These are phyloP conservation scores for Thereva unica DNA, from an alignment of 2,888 invertebrate species.

Conservation along the genomic window DNA sequence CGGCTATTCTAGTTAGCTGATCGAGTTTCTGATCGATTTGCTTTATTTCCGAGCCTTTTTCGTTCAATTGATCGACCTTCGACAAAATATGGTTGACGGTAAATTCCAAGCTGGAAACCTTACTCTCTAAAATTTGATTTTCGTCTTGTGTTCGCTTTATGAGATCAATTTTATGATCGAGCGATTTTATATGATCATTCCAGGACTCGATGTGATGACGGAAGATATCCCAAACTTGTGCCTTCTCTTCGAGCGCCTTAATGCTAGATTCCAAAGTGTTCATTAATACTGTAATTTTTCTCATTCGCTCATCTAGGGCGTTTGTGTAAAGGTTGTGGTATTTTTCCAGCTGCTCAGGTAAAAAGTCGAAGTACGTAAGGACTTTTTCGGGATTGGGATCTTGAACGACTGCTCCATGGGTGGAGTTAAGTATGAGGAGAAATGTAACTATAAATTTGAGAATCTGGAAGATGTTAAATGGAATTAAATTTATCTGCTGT, in stretches of 20 bases:
- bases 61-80: constrained; percentile 54
- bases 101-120: constrained; percentile 55
- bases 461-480: no score
- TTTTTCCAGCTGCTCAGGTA: constrained; percentile 55
- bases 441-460: no score
- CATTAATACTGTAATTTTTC: constrained; percentile 54
- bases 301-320: constrained; percentile 57
- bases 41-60: constrained; percentile 24
- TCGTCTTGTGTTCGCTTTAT: constrained; percentile 55
- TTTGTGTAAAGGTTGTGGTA: constrained; percentile 57
- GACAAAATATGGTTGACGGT: constrained; percentile 56
- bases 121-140: constrained; percentile 46
- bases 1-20: constrained; percentile 39
- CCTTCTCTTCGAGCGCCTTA: constrained; percentile 59
- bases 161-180: constrained; percentile 61
- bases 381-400: no score
- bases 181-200: constrained; percentile 61
- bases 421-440: no score
- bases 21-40: constrained; percentile 41
- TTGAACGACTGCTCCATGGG: no score
- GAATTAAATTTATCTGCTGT: no score
- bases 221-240: constrained; percentile 62
- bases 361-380: not conserved
- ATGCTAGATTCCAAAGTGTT: constrained; percentile 59
- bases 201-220: constrained; percentile 61